These are phyloP conservation scores for Nephrotoma appendiculata DNA, from an alignment of 2,888 invertebrate genomes.

Conservation along the genomic window DNA sequence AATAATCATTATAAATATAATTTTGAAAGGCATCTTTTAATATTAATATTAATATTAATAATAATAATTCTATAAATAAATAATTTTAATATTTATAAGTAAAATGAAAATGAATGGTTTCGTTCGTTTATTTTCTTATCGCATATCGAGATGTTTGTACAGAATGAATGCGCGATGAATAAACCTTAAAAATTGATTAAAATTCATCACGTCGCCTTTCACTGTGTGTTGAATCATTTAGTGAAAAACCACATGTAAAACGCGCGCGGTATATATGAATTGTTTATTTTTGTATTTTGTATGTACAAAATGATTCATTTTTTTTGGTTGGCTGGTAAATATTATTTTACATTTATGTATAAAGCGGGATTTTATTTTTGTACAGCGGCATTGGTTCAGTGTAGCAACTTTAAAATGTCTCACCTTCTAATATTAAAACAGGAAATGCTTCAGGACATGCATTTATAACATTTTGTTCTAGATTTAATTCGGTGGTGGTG, in stretches of 20 bases:
- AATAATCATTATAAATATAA: not conserved
- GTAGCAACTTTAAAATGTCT: constrained; percentile 21
- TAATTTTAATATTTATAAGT: not conserved
- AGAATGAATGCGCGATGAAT: not conserved
- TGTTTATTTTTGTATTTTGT: not conserved
- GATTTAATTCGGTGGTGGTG: not conserved
- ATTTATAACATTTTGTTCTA: constrained; percentile 13
- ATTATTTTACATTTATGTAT: constrained; percentile 4
- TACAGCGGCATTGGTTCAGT: not conserved
- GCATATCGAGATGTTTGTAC: not conserved
- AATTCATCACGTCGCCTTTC: not conserved
- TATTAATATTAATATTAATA: not conserved
- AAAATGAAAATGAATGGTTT: not conserved
- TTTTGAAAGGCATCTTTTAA: not conserved
- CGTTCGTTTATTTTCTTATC: not conserved
- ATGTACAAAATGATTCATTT: not conserved
- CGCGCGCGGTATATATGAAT: not conserved
- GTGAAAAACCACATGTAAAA: not conserved
- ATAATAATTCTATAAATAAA: not conserved
- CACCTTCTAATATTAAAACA: constrained; percentile 79
- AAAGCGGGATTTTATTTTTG: constrained; percentile 7
- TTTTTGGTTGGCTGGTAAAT: not conserved
- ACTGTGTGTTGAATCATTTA: not conserved
- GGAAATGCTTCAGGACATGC: constrained; percentile 51
- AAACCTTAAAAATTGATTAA: not conserved